Conservation (phyloP, 2,888 invertebrate species). For the Drosophila pseudotalamancana region DNA sequence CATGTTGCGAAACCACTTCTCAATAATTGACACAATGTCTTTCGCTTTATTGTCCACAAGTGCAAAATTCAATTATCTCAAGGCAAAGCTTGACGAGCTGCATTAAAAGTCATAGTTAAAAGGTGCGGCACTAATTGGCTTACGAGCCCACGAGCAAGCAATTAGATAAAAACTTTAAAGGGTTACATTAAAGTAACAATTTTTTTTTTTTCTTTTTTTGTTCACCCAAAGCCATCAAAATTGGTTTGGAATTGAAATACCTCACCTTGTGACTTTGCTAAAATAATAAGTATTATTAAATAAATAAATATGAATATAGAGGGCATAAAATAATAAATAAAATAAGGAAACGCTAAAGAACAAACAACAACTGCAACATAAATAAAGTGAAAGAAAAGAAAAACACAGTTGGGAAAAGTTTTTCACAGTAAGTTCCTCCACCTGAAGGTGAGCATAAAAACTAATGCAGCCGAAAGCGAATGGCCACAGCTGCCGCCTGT, state of each 20-base stretch:
- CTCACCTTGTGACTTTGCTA: too few species aligned
- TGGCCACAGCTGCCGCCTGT: conserved; percentile 59
- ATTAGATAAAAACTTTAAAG: neutral
- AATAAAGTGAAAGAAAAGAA: neutral
- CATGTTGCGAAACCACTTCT: conserved; percentile 16
- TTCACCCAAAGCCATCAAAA: neutral
- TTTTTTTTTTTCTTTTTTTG: neutral
- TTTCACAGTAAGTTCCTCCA: conserved; percentile 20
- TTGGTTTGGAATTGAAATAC: too few species aligned
- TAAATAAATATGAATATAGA: neutral
- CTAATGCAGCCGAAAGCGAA: conserved; percentile 51
- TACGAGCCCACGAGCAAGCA: neutral
- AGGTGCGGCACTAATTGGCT: conserved; percentile 2
- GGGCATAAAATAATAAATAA: too few species aligned
- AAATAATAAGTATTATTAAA: too few species aligned
- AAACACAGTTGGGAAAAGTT: conserved; percentile 47
- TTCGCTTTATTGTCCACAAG: conserved; percentile 43
- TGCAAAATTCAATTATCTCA: conserved; percentile 59
- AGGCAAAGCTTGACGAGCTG: conserved; percentile 37
- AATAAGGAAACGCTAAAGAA: conserved; percentile 15
- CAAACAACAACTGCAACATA: conserved; percentile 6
- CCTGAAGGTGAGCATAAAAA: conserved; percentile 63
- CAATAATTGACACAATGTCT: conserved; percentile 34
- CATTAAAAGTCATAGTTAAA: conserved; percentile 26
- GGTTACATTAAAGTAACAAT: neutral